Evolutionary conservation across 2,888 invertebrate species (phyloP), one percentile per base, ranked within the genome.

Genomic region (Mythimna impura): DNA sequence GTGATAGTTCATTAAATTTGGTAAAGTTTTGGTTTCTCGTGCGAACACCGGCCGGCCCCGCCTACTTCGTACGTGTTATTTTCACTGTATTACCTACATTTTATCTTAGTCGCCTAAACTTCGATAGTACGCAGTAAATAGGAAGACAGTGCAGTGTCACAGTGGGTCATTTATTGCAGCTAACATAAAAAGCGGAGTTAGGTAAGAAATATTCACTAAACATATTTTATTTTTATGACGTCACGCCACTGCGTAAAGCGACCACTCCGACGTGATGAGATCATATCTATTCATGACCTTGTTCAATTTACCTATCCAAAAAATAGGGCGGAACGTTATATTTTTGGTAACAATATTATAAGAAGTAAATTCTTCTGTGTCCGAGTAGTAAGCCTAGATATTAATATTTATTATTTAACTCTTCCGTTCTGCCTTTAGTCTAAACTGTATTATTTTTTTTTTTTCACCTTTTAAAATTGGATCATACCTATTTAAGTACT

Each of bases 371-470:
- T 47, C 43, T 47, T 17, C 17, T 47, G 47, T 47, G 6, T 4
- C 40, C 12, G 12, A 43, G 12, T 43, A 4, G 12, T 43, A 43
- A 43, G 40, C 40, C 40, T 30, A 30, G 3, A 30, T 30, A 30
- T 30, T 30, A 30, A 30, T 30, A 30, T 30, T 30, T 30, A 30
- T 30, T 30, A 30, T 84, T 64, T 76, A 81, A 78, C 84, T 86
- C 78, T 80, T 88, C 72, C 76, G 78, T 79, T 78, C 66, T 69
- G 73, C 78, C 68, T 81, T 74, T 64, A 63, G 60, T 75, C 64
- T 71, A 80, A 81, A 71, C 73, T 82, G 74, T 76, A 73, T 74
- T 80, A 76, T 68, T 73, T 72, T 84, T 73, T 65, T 77, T 85
- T 81, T 86, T 89, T 86, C 73, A 79, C 75, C 71, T 74, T 84